Conservation (phyloP, 2,797 vertebrate genomes). For the Hypotaenidia okinawae region DNA sequence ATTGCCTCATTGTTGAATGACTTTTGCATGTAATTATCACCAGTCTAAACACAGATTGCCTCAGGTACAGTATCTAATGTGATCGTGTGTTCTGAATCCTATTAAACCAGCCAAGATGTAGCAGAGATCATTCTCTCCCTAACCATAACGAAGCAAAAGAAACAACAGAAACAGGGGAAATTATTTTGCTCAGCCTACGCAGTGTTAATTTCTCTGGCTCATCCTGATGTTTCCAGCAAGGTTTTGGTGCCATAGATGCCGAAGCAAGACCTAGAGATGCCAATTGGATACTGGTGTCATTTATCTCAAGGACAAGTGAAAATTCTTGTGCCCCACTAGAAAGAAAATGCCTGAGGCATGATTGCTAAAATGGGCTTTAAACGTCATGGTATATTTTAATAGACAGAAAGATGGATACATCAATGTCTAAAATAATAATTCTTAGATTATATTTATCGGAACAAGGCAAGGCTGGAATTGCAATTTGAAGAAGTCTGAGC, state of each 20-base stretch:
- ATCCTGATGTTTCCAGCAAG: background rate
- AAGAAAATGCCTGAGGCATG: slow-evolving; percentile 60
- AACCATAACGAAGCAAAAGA: slow-evolving; percentile 20
- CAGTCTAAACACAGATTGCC: slow-evolving; percentile 77
- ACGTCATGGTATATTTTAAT: slow-evolving; percentile 66
- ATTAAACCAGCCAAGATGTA: slow-evolving; percentile 60
- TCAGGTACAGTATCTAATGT: slow-evolving; percentile 72
- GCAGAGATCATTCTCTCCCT: slow-evolving; percentile 32
- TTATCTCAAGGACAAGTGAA: slow-evolving; percentile 68
- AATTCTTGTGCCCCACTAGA: slow-evolving; percentile 61
- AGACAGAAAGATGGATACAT: slow-evolving; percentile 66
- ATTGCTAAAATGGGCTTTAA: slow-evolving; percentile 70
- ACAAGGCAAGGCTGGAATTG: slow-evolving; percentile 45
- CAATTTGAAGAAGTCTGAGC: slow-evolving; percentile 15
- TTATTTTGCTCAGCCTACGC: background rate
- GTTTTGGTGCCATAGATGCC: background rate
- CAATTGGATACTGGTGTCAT: slow-evolving; percentile 31
- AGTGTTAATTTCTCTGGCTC: background rate
- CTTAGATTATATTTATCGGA: slow-evolving; percentile 66
- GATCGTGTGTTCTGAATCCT: slow-evolving; percentile 65
- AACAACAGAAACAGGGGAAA: background rate
- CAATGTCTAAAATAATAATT: slow-evolving; percentile 65
- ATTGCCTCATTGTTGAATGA: slow-evolving; percentile 75
- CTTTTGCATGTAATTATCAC: slow-evolving; percentile 77
- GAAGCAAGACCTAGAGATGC: slow-evolving; percentile 31